Base-by-base conservation (phyloP, 2,113 vertebrate species). In the Sakesphorus luctuosus region DNA sequence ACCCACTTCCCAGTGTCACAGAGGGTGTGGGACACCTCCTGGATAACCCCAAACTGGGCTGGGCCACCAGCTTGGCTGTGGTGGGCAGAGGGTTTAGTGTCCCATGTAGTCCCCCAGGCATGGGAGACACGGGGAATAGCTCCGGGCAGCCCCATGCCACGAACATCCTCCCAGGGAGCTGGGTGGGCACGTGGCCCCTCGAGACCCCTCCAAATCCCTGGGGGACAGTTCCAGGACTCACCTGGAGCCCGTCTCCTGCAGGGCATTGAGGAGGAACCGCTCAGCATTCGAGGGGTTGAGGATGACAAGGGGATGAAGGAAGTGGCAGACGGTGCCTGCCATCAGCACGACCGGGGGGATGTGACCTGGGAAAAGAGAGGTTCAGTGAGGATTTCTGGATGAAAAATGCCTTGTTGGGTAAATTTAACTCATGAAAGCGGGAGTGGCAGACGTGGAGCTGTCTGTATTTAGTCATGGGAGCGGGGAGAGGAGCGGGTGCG, bases 251-350 rank as follows among this genome's bases (percentile, higher is more conserved):
- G 2, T 46, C 9, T 98, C 98, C 67, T 13, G 56, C 23, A 98
- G 96, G 4, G 94, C 71, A 28, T 97, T 97, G 2, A 98, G 61
- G 49, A 98, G 97, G 67, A 98, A 98, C 69, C 61, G 67, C 97
- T 83, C 94, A 62, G 96, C 82, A 36, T 97, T 98, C 84, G 94
- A 44, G n/a, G 97, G 97, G 65, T 98, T 74, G 63, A 98, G 92
- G 84, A 98, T 95, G 84, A 98, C 98, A 52, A 98, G 82, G 4
- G 97, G 98, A 67, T 97, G 97, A 31, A 98, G 93, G 84, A 96
- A 59, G 50, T 23, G 65, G 69, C 98, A 98, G 46, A 97, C 65
- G 13, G 72, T 88, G 43, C 98, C 56, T 3, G 98, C 97, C 5
- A 96, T 91, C 75, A 97, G 87, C 55, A 98, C 91, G 0, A 97